A percentile compares a stretch with the other conserved stretches of the same genome.
phyloP scores from a whole-genome alignment of 2,888 invertebrate species.

The Heliconius cydno region DNA sequence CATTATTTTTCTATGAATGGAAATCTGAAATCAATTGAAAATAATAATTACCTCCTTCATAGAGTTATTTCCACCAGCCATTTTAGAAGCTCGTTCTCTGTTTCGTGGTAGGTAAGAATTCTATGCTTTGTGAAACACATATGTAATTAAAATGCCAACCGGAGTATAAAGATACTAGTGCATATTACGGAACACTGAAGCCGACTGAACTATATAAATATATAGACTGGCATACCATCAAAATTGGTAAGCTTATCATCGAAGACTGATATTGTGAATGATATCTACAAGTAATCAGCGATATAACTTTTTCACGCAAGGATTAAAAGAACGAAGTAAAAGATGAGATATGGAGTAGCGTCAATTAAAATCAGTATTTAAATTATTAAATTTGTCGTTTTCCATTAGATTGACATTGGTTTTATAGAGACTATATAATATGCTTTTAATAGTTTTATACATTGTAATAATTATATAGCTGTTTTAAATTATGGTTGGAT shows the following conservation, averaged over 20 bases:
- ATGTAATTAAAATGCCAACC: conserved; percentile 5
- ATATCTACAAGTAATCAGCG: conserved; percentile 31
- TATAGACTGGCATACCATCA: conserved; percentile 16
- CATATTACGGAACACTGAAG: background rate
- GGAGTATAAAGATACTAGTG: conserved; percentile 3
- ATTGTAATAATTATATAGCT: too few species aligned
- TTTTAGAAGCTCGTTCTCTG: conserved; percentile 54
- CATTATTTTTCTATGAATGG: background rate
- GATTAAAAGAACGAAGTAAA: conserved; percentile 16
- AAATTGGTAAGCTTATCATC: conserved; percentile 34
- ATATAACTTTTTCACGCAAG: conserved; percentile 28
- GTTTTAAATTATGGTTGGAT: too few species aligned
- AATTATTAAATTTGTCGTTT: background rate
- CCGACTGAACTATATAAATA: conserved; percentile 13
- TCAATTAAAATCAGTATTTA: background rate
- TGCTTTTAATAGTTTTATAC: too few species aligned
- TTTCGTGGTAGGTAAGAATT: conserved; percentile 51
- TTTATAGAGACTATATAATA: too few species aligned
- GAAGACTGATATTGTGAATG: conserved; percentile 33
- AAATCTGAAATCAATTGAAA: background rate
- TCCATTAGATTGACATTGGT: too few species aligned
- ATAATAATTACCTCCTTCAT: conserved; percentile 59
- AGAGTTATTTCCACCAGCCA: conserved; percentile 69
- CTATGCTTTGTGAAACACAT: conserved; percentile 33
- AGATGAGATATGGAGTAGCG: background rate